Evolutionary conservation across 2,113 vertebrate genomes (phyloP).

Genomic region (Esox niger): DNA sequence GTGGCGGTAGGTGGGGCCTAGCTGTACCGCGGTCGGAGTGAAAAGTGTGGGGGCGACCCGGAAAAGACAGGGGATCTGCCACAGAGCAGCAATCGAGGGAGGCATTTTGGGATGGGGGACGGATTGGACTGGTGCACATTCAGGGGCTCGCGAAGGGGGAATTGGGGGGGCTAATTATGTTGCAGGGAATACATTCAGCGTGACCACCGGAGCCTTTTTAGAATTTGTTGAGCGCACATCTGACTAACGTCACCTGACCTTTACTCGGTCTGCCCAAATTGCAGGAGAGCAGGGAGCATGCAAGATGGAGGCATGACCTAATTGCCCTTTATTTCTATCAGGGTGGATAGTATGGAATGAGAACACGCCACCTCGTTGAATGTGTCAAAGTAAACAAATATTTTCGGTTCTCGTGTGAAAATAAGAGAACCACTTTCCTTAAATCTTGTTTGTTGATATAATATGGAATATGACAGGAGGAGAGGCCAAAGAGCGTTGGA

Average conservation of each 20-base stretch:
- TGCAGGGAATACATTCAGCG: constrained; percentile 69
- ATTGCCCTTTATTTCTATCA: constrained; percentile 49
- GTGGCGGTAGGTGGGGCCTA: neutral
- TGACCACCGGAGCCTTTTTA: constrained; percentile 69
- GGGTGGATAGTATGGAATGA: constrained; percentile 11
- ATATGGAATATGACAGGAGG: no score
- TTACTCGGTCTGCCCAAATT: constrained; percentile 65
- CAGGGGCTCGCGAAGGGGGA: constrained; percentile 57
- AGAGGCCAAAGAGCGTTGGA: neutral
- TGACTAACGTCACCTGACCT: constrained; percentile 70
- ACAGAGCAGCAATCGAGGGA: constrained; percentile 55
- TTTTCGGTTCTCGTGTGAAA: constrained; percentile 10
- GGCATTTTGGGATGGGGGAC: constrained; percentile 63
- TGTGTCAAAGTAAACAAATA: neutral
- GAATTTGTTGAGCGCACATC: constrained; percentile 68
- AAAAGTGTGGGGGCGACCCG: constrained; percentile 33
- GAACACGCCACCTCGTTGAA: constrained; percentile 13
- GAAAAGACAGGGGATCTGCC: constrained; percentile 23
- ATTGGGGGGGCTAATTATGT: constrained; percentile 75
- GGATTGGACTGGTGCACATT: constrained; percentile 41
- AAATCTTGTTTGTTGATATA: no score
- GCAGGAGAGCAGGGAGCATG: constrained; percentile 61
- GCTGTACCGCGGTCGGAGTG: constrained; percentile 8
- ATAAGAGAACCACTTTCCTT: neutral
- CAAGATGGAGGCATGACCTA: constrained; percentile 63